Evolutionary conservation across 2,888 invertebrate species (phyloP), one percentile per base, ranked within the genome.

Genomic region (Ectemnius continuus): DNA sequence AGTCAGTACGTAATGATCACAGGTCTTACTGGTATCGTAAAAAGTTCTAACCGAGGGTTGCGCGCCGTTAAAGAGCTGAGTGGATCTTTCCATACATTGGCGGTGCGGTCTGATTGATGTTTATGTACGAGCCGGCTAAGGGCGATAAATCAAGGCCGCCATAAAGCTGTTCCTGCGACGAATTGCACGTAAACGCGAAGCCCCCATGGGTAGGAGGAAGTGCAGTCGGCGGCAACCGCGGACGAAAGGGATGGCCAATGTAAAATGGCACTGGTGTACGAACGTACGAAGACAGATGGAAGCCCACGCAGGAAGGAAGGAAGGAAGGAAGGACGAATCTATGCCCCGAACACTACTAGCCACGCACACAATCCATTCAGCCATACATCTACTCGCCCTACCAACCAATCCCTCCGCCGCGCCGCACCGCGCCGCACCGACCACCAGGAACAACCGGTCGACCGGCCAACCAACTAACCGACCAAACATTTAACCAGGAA

Each of bases 331-430:
- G 14, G 46, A 46, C 18, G 16, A 61, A 14, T 2, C 18, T 14
- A 36, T 36, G 13, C 52, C 8, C 16, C 62, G 36, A 6, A 61
- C 14, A 61, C 14, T 26, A 45, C 46, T 59, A 6, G 36, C 36
- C 36, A 36, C 36, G 36, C 36, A 36, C 36, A 36, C 36, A 36
- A 36, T 36, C 36, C 47, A 58, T 23, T 62, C 47, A 47, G 23
- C 46, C 59, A 20, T 60, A 48, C 48, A 48, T 60, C n/a, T 47
- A 47, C 71, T 62, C 71, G 61, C 70, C 67, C 52, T 52, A 52
- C 36, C 36, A 36, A 52, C 36, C 36, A 36, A 36, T 36, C 8
- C 36, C 8, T 11, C 36, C 8, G n/a, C n/a, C n/a, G n/a, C n/a
- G n/a, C n/a, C n/a, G n/a, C n/a, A n/a, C n/a, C n/a, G n/a, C n/a